phyloP scores from a whole-genome alignment of 1,140 invertebrate genomes.

The Propsilocerus akamusi region DNA sequence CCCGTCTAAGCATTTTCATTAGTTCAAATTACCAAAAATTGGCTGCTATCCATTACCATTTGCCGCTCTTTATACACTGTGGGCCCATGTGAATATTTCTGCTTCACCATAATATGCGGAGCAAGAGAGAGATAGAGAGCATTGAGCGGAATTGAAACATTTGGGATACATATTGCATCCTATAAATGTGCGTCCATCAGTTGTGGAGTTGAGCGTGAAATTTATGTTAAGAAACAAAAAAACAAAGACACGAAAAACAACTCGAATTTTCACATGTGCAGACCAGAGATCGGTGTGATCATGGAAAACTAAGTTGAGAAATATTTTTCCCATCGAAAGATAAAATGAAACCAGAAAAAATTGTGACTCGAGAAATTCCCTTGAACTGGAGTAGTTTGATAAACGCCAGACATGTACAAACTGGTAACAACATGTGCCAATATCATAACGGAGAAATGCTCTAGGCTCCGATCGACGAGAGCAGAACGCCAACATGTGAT shows the following conservation, averaged over 20 bases:
- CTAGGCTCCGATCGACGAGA: not conserved
- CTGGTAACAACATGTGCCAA: slow-evolving; percentile 1
- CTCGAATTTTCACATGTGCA: not conserved
- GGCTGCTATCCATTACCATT: not conserved
- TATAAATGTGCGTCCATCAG: no score
- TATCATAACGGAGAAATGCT: no score
- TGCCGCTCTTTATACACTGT: not conserved
- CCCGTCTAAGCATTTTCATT: no score
- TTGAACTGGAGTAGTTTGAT: not conserved
- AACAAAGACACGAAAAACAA: not conserved
- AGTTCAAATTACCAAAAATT: not conserved
- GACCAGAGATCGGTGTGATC: not conserved
- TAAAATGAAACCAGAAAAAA: no score
- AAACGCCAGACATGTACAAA: slow-evolving; percentile 1
- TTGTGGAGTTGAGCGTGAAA: no score
- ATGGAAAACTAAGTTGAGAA: not conserved
- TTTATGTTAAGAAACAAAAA: no score
- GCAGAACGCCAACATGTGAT: not conserved
- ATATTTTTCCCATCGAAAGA: not conserved
- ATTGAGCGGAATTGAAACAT: not conserved
- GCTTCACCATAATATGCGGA: no score
- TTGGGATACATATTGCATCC: slow-evolving; percentile 1
- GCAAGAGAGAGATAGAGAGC: no score
- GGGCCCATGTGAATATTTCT: not conserved
- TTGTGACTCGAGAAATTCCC: no score